Evolutionary conservation across 2,888 invertebrate genomes (phyloP).

Genomic region (Cordilura impudica): DNA sequence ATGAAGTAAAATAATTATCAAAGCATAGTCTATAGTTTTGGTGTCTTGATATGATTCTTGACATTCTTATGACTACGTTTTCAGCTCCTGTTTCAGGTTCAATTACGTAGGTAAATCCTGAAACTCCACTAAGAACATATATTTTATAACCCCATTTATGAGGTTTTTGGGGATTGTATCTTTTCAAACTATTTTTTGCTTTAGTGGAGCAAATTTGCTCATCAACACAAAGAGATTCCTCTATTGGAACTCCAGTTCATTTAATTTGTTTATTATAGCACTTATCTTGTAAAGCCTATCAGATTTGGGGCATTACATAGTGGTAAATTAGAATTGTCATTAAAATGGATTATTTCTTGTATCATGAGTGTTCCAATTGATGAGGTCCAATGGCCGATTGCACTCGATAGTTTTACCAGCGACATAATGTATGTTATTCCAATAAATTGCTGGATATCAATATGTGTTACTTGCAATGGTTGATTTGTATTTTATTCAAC

Average conservation of each 20-base stretch:
- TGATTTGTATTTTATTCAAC: too few species aligned
- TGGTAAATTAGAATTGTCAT: neutral
- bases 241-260: constrained; percentile 36
- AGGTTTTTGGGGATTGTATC: too few species aligned
- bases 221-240: too few species aligned
- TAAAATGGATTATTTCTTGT: too few species aligned
- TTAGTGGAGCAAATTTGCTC: constrained; percentile 61
- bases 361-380: too few species aligned
- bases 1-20: constrained; percentile 60
- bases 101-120: constrained; percentile 63
- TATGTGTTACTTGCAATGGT: too few species aligned
- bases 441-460: too few species aligned
- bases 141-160: constrained; percentile 65
- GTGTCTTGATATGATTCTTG: constrained; percentile 56
- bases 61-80: constrained; percentile 45
- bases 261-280: constrained; percentile 42
- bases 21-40: constrained; percentile 58
- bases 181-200: too few species aligned
- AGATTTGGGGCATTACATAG: constrained; percentile 17
- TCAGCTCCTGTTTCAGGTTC: constrained; percentile 56
- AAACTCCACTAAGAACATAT: constrained; percentile 64
- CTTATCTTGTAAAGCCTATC: constrained; percentile 58
- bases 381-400: too few species aligned
- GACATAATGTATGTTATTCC: too few species aligned
- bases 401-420: too few species aligned